Evolutionary conservation across 2,113 vertebrate genomes (phyloP).

Genomic region (Chunga burmeisteri): DNA sequence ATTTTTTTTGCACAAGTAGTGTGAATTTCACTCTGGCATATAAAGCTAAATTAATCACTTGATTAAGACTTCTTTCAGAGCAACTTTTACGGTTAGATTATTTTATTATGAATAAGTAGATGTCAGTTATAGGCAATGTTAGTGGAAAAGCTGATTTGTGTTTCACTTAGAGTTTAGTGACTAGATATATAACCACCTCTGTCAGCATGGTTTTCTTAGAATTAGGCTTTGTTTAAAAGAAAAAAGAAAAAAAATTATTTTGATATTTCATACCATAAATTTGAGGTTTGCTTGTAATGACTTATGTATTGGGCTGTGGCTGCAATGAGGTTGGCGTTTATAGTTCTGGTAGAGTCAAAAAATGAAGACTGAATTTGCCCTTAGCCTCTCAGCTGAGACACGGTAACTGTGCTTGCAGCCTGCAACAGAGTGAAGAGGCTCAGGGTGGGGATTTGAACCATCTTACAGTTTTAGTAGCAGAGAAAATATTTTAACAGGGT

Average conservation of each 20-base stretch:
- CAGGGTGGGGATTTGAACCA: accelerated
- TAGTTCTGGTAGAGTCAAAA: not conserved
- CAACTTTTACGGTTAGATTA: not conserved
- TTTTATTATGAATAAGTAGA: not conserved
- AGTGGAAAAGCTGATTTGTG: not conserved
- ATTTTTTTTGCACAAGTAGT: not conserved
- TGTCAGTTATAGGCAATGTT: not conserved
- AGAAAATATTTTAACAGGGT: not conserved
- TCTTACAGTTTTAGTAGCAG: not conserved
- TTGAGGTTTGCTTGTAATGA: not conserved
- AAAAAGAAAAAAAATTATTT: not conserved
- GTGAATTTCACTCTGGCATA: not conserved
- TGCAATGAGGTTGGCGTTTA: not conserved
- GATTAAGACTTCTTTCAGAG: not conserved
- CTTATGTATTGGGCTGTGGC: not conserved
- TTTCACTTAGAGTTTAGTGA: not conserved
- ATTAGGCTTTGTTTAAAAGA: not conserved
- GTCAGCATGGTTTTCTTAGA: not conserved
- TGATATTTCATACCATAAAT: not conserved
- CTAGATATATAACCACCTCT: not conserved
- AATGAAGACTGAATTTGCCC: not conserved
- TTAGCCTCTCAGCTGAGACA: not conserved
- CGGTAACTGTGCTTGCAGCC: not conserved
- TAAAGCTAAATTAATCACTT: not conserved
- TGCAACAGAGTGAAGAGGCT: not conserved